phyloP scores from a whole-genome alignment of 1,140 invertebrate species.

The Hycleus cichorii region DNA sequence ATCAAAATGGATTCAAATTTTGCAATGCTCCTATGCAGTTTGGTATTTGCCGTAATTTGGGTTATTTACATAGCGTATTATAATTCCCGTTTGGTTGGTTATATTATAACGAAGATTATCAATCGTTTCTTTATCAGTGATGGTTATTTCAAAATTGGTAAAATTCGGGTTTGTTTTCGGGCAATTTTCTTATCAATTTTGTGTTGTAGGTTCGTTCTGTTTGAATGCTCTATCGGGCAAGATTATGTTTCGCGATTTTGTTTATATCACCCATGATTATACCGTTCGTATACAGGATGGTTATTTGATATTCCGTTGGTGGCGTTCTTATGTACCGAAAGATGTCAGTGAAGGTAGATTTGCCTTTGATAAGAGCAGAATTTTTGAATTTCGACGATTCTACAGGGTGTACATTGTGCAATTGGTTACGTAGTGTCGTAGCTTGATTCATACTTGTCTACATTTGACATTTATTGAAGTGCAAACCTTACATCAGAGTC shows the following conservation, averaged over 20 bases:
- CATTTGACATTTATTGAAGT: too few relatives aligned
- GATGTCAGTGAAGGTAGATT: slow-evolving; percentile 70
- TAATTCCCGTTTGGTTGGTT: slow-evolving; percentile 86
- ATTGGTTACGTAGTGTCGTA: too few relatives aligned
- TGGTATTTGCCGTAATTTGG: slow-evolving; percentile 77
- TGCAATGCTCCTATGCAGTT: slow-evolving; percentile 67
- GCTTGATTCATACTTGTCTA: too few relatives aligned
- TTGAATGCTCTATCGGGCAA: slow-evolving; percentile 93
- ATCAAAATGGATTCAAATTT: slow-evolving; percentile 79
- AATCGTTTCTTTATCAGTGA: slow-evolving; percentile 81
- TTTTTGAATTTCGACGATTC: too few relatives aligned
- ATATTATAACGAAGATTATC: slow-evolving; percentile 79
- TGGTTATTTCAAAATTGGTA: slow-evolving; percentile 87
- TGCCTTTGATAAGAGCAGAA: too few relatives aligned
- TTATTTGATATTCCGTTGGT: slow-evolving; percentile 95
- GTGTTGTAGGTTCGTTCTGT: slow-evolving; percentile 77
- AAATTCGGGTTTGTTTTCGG: slow-evolving; percentile 35
- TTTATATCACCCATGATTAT: slow-evolving; percentile 92
- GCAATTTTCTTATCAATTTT: slow-evolving; percentile 15
- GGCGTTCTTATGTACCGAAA: slow-evolving; percentile 90
- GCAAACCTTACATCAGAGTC: too few relatives aligned
- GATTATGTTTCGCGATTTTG: slow-evolving; percentile 96
- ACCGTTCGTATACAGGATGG: slow-evolving; percentile 92
- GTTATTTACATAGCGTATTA: slow-evolving; percentile 93
- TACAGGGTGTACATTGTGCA: too few relatives aligned